Percentiles rank a stretch among this genome's conserved stretches.
Evolutionary conservation across 1,140 invertebrate species (phyloP).

Genomic region (Scylla paramamosain): DNA sequence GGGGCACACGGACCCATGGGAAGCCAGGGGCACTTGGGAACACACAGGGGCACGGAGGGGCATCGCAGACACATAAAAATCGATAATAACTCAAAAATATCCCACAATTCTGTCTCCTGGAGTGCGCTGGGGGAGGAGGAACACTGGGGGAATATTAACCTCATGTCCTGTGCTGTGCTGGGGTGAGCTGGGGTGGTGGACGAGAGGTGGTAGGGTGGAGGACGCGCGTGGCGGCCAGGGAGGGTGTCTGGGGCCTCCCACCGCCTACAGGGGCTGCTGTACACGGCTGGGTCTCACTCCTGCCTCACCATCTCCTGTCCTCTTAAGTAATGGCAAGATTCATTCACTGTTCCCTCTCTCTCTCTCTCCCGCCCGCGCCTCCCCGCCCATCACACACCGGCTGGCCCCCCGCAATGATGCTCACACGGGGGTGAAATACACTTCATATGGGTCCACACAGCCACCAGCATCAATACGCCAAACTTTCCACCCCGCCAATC

Average conservation of each 20-base stretch:
- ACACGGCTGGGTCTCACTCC: neutral
- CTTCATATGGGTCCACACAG: neutral
- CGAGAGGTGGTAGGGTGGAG: neutral
- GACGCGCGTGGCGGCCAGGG: neutral
- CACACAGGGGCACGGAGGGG: too few species aligned
- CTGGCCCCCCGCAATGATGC: neutral
- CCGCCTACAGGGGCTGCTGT: neutral
- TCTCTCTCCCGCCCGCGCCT: neutral
- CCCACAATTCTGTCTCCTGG: neutral
- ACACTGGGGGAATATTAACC: neutral
- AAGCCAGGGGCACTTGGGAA: too few species aligned
- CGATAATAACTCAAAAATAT: too few species aligned
- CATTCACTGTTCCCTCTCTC: neutral
- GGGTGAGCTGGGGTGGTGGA: neutral
- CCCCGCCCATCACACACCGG: neutral
- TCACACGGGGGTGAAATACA: neutral
- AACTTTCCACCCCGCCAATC: neutral
- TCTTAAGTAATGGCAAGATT: neutral
- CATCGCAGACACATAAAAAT: too few species aligned
- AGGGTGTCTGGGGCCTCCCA: neutral
- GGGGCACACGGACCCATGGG: too few species aligned
- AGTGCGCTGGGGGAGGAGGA: too few species aligned
- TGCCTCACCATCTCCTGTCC: neutral
- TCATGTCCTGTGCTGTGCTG: neutral
- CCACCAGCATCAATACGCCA: neutral